Percentiles rank a stretch among this genome's conserved stretches.
Evolutionary conservation across 2,113 vertebrate genomes (phyloP).

Genomic region (Chaetorhynchus papuensis): DNA sequence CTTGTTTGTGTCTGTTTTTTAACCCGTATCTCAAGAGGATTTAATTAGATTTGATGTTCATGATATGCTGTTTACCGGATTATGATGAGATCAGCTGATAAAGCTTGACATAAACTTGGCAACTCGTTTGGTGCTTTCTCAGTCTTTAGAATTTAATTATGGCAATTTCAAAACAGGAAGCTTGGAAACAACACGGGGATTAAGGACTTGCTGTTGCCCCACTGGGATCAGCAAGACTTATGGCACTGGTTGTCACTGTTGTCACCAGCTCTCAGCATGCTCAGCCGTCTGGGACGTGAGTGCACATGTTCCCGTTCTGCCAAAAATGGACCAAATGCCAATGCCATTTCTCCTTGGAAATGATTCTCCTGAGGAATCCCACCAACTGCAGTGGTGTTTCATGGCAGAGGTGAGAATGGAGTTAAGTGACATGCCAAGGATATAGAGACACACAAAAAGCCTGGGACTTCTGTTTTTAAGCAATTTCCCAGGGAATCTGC

Average conservation of each 20-base stretch:
- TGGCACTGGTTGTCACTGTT: neutral
- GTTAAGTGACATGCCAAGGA: neutral
- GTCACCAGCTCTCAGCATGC: neutral
- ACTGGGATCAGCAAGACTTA: neutral
- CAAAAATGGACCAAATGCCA: neutral
- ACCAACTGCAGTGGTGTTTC: neutral
- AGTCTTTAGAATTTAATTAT: constrained; percentile 61
- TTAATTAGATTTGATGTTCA: constrained; percentile 87
- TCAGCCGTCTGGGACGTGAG: neutral
- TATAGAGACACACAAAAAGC: neutral
- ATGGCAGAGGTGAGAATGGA: neutral
- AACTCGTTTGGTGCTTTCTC: constrained; percentile 42
- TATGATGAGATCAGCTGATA: constrained; percentile 83
- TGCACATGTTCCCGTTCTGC: neutral
- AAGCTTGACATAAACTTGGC: constrained; percentile 70
- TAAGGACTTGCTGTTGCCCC: constrained; percentile 17
- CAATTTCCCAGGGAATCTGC: neutral
- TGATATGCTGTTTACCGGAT: constrained; percentile 84
- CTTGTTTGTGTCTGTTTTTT: constrained; percentile 75
- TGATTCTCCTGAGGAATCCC: neutral
- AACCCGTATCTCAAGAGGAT: constrained; percentile 77
- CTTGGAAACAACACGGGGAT: constrained; percentile 2
- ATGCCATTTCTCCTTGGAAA: neutral
- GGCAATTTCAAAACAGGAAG: constrained; percentile 61
- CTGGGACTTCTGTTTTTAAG: neutral